These are phyloP conservation scores for Rhynchonema sp. DNA, from an alignment of 2,888 invertebrate species.

Conservation along the genomic window DNA sequence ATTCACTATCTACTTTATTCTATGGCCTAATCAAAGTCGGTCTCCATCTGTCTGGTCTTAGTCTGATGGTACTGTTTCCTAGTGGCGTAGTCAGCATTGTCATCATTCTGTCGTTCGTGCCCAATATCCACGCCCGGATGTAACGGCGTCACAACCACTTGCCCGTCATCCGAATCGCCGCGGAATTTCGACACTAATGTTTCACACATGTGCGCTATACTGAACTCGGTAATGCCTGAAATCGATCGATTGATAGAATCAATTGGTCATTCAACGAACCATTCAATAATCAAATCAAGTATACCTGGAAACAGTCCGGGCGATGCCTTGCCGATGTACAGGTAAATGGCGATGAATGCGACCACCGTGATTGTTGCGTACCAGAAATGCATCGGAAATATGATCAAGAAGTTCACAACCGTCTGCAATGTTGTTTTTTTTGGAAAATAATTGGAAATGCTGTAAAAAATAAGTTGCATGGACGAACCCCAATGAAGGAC, in stretches of 20 bases:
- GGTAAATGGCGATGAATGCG: slow-evolving; percentile 63
- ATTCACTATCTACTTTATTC: no score
- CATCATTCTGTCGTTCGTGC: slow-evolving; percentile 49
- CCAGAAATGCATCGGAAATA: slow-evolving; percentile 80
- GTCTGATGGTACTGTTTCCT: slow-evolving; percentile 80
- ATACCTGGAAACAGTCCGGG: slow-evolving; percentile 83
- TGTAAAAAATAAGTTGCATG: neutral
- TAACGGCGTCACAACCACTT: slow-evolving; percentile 31
- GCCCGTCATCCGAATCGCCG: slow-evolving; percentile 13
- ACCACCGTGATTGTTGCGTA: slow-evolving; percentile 65
- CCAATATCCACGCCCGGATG: slow-evolving; percentile 46
- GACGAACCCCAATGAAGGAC: slow-evolving; percentile 61
- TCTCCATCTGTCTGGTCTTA: slow-evolving; percentile 1
- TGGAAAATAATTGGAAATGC: neutral
- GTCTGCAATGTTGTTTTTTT: slow-evolving; percentile 41
- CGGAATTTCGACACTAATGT: slow-evolving; percentile 6
- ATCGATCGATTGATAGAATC: no score
- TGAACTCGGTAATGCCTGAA: slow-evolving; percentile 16
- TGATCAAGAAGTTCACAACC: slow-evolving; percentile 61
- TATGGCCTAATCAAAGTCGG: neutral
- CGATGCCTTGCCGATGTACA: slow-evolving; percentile 81
- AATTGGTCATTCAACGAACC: no score
- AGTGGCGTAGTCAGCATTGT: slow-evolving; percentile 80
- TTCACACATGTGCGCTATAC: slow-evolving; percentile 4
- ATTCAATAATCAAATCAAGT: neutral